A percentile compares a stretch with the other conserved stretches of the same genome.
Evolutionary conservation across 2,113 vertebrate genomes (phyloP).

Genomic region (Donacobius atricapilla): DNA sequence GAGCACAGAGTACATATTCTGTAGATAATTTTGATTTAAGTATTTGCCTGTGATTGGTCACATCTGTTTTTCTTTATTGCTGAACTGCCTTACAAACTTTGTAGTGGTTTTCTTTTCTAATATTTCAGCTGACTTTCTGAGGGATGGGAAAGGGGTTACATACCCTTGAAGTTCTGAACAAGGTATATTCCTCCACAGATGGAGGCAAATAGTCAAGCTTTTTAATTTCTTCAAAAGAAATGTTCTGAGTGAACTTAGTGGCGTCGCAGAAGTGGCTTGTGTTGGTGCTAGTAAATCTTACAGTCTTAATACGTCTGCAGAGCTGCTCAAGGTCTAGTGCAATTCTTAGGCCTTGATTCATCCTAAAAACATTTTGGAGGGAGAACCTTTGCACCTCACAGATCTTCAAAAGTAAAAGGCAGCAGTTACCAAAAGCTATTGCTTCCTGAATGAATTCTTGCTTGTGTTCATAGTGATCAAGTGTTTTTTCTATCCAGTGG

Average conservation of each 20-base stretch:
- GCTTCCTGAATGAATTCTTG: neutral
- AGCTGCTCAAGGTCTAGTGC: neutral
- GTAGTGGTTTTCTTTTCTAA: neutral
- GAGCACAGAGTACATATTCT: neutral
- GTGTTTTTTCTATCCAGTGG: rapidly evolving
- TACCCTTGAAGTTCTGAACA: neutral
- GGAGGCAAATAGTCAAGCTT: neutral
- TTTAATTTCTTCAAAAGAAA: neutral
- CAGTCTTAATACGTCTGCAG: neutral
- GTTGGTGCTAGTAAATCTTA: neutral
- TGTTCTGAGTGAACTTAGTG: neutral
- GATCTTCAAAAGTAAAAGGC: neutral
- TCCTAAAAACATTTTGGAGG: neutral
- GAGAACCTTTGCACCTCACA: neutral
- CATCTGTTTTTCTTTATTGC: neutral
- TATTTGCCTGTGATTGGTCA: neutral
- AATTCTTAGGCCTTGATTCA: neutral
- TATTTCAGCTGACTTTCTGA: neutral
- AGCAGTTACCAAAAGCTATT: neutral
- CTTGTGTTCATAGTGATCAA: neutral
- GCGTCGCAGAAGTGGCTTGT: neutral
- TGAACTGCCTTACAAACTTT: neutral
- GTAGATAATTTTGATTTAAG: neutral
- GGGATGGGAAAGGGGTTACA: neutral
- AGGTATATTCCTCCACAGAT: neutral